These are phyloP conservation scores for Genyomyrus donnyi DNA, from an alignment of 2,113 vertebrate genomes.

Conservation along the genomic window DNA sequence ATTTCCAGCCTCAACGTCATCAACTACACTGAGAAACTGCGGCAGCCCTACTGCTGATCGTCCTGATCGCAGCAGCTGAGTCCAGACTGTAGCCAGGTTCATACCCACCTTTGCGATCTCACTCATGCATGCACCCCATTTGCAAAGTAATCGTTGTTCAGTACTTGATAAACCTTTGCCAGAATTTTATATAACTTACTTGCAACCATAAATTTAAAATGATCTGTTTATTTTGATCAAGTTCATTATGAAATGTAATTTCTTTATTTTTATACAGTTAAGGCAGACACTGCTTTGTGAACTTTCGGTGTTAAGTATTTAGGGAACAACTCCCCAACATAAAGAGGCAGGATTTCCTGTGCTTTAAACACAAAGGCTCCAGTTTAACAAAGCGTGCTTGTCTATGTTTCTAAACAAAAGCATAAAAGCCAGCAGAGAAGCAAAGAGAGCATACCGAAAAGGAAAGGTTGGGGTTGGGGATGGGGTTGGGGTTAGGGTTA, in stretches of 20 bases:
- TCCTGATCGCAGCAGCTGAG: neutral
- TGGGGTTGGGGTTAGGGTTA: too few relatives aligned
- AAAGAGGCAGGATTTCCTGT: neutral
- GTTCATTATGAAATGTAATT: neutral
- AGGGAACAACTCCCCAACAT: neutral
- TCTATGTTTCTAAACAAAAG: slow-evolving; percentile 1
- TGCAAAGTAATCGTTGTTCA: neutral
- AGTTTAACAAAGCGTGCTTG: neutral
- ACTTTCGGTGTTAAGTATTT: neutral
- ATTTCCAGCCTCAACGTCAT: too few relatives aligned
- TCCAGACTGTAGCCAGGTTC: neutral
- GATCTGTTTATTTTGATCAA: neutral
- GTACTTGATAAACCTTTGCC: neutral
- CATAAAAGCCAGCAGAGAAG: neutral
- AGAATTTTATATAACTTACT: neutral
- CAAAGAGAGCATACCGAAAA: neutral
- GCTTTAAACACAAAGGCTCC: neutral
- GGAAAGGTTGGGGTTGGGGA: neutral
- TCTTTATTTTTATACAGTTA: neutral
- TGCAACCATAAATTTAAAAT: neutral
- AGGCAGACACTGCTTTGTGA: neutral
- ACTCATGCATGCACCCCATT: neutral
- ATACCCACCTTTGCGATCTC: neutral
- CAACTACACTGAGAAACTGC: too few relatives aligned
- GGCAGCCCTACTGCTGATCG: neutral